These are phyloP conservation scores for Heteropelma amictum DNA, from an alignment of 2,888 invertebrate genomes.

Conservation along the genomic window DNA sequence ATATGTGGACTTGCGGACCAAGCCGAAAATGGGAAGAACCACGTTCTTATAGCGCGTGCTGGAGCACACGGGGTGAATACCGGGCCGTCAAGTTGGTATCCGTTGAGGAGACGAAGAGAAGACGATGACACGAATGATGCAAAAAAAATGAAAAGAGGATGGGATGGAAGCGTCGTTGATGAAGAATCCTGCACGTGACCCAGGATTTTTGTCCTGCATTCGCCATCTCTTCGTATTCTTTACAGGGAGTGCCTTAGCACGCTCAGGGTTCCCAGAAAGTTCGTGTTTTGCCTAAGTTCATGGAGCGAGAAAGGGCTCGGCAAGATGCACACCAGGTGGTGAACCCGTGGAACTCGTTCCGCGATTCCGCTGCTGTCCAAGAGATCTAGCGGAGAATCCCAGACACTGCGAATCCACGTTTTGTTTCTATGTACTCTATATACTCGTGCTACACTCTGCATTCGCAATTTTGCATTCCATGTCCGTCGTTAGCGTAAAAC, in stretches of 20 bases:
- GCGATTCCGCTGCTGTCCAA: too few species aligned
- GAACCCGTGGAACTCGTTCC: constrained; percentile 9
- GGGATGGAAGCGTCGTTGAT: neutral
- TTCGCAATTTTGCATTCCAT: constrained; percentile 6
- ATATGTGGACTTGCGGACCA: constrained; percentile 11
- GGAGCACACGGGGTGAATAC: neutral
- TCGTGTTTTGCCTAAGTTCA: constrained; percentile 57
- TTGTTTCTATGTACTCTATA: neutral
- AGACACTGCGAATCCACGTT: too few species aligned
- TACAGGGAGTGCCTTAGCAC: constrained; percentile 1
- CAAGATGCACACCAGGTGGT: constrained; percentile 11
- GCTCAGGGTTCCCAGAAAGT: constrained; percentile 44
- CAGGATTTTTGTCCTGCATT: neutral
- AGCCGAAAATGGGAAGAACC: constrained; percentile 40
- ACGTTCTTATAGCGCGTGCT: constrained; percentile 9
- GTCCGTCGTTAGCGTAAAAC: constrained; percentile 56
- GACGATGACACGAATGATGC: constrained; percentile 9
- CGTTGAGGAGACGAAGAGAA: neutral
- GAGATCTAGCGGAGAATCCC: too few species aligned
- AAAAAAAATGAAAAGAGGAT: constrained; percentile 8
- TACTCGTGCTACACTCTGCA: neutral
- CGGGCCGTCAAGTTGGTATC: too few species aligned
- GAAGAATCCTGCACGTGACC: constrained; percentile 41
- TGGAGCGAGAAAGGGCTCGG: constrained; percentile 31
- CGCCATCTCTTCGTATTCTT: neutral